phyloP scores from a whole-genome alignment of 2,888 invertebrate genomes.

The Strigamia transsilvanica region DNA sequence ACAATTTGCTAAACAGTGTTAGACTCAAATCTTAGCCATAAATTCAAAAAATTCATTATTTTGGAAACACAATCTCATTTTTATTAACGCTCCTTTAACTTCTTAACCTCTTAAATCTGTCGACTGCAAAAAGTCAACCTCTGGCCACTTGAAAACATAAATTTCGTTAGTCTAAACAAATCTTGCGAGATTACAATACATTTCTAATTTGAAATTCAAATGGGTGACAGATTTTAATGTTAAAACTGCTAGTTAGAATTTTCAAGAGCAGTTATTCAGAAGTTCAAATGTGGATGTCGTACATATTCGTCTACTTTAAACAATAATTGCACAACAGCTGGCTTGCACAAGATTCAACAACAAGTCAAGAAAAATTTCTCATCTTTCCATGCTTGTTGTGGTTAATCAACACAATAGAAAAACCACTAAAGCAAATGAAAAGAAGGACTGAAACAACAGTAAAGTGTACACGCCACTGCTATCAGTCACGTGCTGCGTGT shows the following conservation, averaged over 20 bases:
- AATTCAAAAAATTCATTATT: neutral
- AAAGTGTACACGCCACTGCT: too few species aligned
- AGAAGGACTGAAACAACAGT: too few species aligned
- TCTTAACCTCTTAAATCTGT: neutral
- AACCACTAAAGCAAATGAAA: too few species aligned
- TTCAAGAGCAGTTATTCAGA: neutral
- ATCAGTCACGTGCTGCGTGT: too few species aligned
- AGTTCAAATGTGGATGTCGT: neutral
- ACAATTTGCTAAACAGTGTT: neutral
- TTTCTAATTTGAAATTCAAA: constrained; percentile 15
- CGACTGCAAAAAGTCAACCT: too few species aligned
- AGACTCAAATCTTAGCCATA: neutral
- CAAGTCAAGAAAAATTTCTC: too few species aligned
- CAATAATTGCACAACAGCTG: too few species aligned
- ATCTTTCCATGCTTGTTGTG: too few species aligned
- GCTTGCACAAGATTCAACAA: too few species aligned
- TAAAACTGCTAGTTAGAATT: neutral
- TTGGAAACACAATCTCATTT: neutral
- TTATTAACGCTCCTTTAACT: neutral
- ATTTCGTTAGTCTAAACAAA: too few species aligned
- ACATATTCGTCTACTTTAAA: neutral
- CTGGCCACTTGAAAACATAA: too few species aligned
- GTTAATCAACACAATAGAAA: too few species aligned
- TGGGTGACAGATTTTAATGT: neutral
- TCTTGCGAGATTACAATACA: neutral